These are phyloP conservation scores for Fragum whitleyi DNA, from an alignment of 2,888 invertebrate species.

Conservation along the genomic window DNA sequence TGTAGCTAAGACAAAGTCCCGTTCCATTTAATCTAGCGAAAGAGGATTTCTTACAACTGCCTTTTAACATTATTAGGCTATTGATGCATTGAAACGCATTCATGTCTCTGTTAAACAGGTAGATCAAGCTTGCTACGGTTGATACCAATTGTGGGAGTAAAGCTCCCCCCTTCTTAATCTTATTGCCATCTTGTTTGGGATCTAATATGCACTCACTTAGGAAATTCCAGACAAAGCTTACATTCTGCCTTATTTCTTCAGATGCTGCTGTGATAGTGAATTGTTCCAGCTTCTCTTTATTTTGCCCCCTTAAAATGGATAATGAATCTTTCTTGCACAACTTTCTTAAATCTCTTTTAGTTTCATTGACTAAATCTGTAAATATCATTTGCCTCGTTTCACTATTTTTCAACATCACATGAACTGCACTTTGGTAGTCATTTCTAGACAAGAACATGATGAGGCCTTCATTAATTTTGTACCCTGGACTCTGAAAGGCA, in stretches of 20 bases:
- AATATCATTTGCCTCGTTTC: no score
- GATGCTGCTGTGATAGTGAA: not conserved
- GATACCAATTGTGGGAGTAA: constrained; percentile 36
- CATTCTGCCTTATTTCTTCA: not conserved
- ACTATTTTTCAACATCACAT: no score
- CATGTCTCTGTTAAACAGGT: constrained; percentile 38
- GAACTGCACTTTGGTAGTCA: no score
- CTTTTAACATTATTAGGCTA: not conserved
- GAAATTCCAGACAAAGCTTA: not conserved
- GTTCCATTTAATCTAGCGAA: constrained; percentile 46
- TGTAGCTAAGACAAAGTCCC: constrained; percentile 29
- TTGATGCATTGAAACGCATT: constrained; percentile 32
- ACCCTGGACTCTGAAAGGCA: no score
- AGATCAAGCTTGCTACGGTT: constrained; percentile 19
- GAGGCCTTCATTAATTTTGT: no score
- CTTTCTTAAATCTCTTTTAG: not conserved
- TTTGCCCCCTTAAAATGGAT: not conserved
- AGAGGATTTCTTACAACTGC: constrained; percentile 19
- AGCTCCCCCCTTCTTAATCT: constrained; percentile 29
- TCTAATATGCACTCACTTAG: not conserved
- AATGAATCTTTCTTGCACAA: not conserved
- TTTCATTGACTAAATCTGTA: no score
- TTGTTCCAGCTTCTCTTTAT: not conserved
- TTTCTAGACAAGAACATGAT: no score
- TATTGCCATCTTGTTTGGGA: constrained; percentile 15